These are phyloP conservation scores for Pipistrellus nathusii DNA, from an alignment of 2,797 vertebrate genomes.

Conservation along the genomic window DNA sequence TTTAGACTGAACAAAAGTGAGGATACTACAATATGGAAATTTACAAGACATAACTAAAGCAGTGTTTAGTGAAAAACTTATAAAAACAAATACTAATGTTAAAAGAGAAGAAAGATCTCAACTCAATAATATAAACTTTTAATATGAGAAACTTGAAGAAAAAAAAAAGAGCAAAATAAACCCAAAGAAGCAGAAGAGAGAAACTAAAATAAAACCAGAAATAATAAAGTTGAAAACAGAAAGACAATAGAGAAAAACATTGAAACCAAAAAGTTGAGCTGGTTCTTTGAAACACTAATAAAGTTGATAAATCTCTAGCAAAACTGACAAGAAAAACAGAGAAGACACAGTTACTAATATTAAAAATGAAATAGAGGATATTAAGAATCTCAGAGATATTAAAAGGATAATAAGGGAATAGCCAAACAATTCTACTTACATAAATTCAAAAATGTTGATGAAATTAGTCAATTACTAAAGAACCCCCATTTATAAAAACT, in stretches of 20 bases:
- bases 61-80: background rate
- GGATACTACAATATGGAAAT: background rate
- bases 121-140: background rate
- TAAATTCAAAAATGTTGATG: background rate
- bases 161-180: background rate
- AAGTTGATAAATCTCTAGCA: background rate
- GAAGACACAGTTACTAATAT: background rate
- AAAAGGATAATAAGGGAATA: background rate
- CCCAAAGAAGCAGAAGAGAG: background rate
- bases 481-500: background rate
- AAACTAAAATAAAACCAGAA: background rate
- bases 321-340: background rate
- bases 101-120: background rate
- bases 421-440: background rate
- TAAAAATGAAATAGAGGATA: background rate
- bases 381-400: background rate
- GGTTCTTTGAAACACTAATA: background rate
- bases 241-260: background rate
- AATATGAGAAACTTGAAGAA: background rate
- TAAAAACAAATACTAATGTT: background rate
- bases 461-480: slow-evolving; percentile 4
- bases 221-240: slow-evolving; percentile 5
- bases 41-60: background rate
- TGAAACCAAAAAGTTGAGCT: background rate
- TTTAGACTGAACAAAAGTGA: slow-evolving; percentile 7